Evolutionary conservation across 2,888 invertebrate species (phyloP).

Genomic region (Sphecodes monilicornis): DNA sequence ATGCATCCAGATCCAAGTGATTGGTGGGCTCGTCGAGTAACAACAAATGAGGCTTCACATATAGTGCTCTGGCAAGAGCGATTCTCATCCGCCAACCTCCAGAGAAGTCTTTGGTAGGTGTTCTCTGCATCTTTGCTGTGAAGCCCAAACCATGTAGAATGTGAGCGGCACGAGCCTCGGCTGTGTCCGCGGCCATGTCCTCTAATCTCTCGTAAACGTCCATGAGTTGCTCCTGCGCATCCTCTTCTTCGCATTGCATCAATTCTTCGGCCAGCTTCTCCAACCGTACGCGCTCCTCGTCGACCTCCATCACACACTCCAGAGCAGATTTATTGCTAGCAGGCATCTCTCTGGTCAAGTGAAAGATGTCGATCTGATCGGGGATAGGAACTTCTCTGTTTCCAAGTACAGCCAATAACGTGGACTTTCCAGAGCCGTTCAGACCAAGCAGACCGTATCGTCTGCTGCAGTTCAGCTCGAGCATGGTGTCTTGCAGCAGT

Average conservation of each 20-base stretch:
- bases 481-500: slow-evolving; percentile 96
- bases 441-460: slow-evolving; percentile 98
- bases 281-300: slow-evolving; percentile 95
- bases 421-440: slow-evolving; percentile 99
- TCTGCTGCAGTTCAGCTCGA: slow-evolving; percentile 98
- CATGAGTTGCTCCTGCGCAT: slow-evolving; percentile 95
- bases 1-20: slow-evolving; percentile 99
- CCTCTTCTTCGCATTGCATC: slow-evolving; percentile 92
- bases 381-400: slow-evolving; percentile 98
- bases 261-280: slow-evolving; percentile 97
- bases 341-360: slow-evolving; percentile 98
- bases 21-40: slow-evolving; percentile 99
- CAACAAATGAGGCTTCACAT: slow-evolving; percentile 98
- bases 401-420: slow-evolving; percentile 95
- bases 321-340: slow-evolving; percentile 99
- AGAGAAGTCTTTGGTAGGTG: slow-evolving; percentile 94
- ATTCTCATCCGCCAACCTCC: slow-evolving; percentile 99
- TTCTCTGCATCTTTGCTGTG: slow-evolving; percentile 92
- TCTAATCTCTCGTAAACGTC: slow-evolving; percentile 99
- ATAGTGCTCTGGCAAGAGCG: slow-evolving; percentile 97
- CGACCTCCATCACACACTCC: slow-evolving; percentile 99
- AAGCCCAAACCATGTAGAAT: slow-evolving; percentile 99
- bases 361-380: slow-evolving; percentile 98
- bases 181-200: slow-evolving; percentile 97
- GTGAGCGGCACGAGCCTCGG: slow-evolving; percentile 96